Evolutionary conservation across 2,888 invertebrate species (phyloP), one percentile per base, ranked within the genome.

Genomic region (Maniola hyperantus): DNA sequence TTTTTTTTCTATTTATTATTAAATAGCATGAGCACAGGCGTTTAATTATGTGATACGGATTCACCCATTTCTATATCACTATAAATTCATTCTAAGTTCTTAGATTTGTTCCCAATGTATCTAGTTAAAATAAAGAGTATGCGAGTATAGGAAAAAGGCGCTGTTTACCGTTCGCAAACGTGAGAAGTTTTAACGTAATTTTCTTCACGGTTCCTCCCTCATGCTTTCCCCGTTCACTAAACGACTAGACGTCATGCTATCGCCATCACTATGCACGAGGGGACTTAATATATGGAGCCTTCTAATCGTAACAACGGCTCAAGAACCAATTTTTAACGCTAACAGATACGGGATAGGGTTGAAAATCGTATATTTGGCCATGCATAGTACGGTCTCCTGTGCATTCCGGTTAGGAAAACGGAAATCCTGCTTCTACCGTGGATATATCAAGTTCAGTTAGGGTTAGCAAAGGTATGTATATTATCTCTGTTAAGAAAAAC

Each of bases 161-260:
- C 2, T 42, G 39, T 57, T 59, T 15, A 48, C 26, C 10, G 33
- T 59, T 48, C 4, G 48, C 34, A 51, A 26, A 62, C 10, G 33
- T 42, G 42, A 46, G 36, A 62, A 26, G 53, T 62, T 53, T 62
- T 53, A 62, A 50, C 42, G 42, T 53, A n/a, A 59, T 46, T 62
- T 62, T 42, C 53, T 53, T 62, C 26, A 62, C 53, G 51, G n/a
- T 42, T 7, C 39, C 42, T 51, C 62, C 62, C 62, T 39, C n/a
- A 36, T 42, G 39, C 53, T 53, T 62, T 53, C 62, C 62, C 60
- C 60, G 15, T 57, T 1, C 18, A 72, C 76, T 77, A 77, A 83
- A 84, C 77, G 83, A 79, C 84, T 83, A 82, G 81, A 80, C 82
- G 79, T 80, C 85, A 85, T 83, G 84, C 77, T 69, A 79, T 72